A percentile compares a stretch with the other conserved stretches of the same genome.
phyloP scores from a whole-genome alignment of 2,888 invertebrate genomes.

The Aspidiotus rigidus region DNA sequence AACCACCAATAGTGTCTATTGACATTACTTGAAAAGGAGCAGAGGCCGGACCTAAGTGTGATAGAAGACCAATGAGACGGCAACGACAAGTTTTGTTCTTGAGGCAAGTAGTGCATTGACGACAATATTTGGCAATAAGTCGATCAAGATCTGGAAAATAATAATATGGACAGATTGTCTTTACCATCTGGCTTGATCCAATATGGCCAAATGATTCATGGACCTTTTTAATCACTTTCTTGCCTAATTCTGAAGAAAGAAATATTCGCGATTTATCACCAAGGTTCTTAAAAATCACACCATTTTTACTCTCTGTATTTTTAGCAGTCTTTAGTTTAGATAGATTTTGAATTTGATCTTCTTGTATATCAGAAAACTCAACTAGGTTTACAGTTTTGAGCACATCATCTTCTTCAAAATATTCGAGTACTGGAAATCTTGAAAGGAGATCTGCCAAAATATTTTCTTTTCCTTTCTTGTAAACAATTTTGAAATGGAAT shows the following conservation, averaged over 20 bases:
- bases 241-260: neutral
- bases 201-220: constrained; percentile 1
- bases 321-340: neutral
- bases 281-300: neutral
- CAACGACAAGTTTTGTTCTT: neutral
- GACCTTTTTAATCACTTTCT: neutral
- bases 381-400: neutral
- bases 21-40: neutral
- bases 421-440: neutral
- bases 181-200: neutral
- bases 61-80: neutral
- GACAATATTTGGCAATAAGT: constrained; percentile 2
- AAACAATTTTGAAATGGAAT: neutral
- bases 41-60: constrained; percentile 5
- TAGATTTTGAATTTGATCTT: neutral
- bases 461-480: neutral
- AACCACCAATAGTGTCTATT: constrained; percentile 7
- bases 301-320: neutral
- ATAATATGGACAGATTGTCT: neutral
- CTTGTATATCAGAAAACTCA: neutral
- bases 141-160: neutral
- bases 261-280: no score
- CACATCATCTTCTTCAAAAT: neutral
- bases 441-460: neutral
- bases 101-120: neutral